Conservation (phyloP, 2,888 invertebrate species). For the Orthosia cruda region DNA sequence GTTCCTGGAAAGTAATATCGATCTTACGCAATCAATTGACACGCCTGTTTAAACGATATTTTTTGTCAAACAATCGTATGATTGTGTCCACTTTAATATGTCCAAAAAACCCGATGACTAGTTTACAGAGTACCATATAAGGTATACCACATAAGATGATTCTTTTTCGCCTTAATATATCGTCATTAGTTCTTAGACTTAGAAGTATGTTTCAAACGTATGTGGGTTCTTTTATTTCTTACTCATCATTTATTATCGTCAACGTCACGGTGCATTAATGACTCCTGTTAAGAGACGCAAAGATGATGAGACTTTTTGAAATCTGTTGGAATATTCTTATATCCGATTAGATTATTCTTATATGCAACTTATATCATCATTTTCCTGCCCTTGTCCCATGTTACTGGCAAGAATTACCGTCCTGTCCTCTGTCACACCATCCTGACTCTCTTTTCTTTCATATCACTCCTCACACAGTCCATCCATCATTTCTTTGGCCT, state of each 20-base stretch:
- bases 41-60: slow-evolving; percentile 25
- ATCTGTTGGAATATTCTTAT: too few relatives aligned
- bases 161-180: slow-evolving; percentile 39
- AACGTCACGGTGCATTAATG: slow-evolving; percentile 7
- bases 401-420: too few relatives aligned
- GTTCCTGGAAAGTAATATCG: slow-evolving; percentile 30
- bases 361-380: too few relatives aligned
- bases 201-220: slow-evolving; percentile 7
- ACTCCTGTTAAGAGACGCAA: neutral
- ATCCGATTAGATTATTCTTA: too few relatives aligned
- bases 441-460: too few relatives aligned
- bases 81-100: neutral
- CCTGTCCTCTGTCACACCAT: too few relatives aligned
- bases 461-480: too few relatives aligned
- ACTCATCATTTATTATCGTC: slow-evolving; percentile 38
- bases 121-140: neutral
- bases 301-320: neutral
- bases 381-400: too few relatives aligned
- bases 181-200: slow-evolving; percentile 31
- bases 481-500: too few relatives aligned
- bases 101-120: slow-evolving; percentile 54
- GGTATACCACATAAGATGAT: slow-evolving; percentile 23
- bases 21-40: slow-evolving; percentile 29
- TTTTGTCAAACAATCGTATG: slow-evolving; percentile 26
- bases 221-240: slow-evolving; percentile 38